A percentile compares a stretch with the other conserved stretches of the same genome.
Conservation (phyloP, 1,140 invertebrate genomes). For the Drosophila athabasca region DNA sequence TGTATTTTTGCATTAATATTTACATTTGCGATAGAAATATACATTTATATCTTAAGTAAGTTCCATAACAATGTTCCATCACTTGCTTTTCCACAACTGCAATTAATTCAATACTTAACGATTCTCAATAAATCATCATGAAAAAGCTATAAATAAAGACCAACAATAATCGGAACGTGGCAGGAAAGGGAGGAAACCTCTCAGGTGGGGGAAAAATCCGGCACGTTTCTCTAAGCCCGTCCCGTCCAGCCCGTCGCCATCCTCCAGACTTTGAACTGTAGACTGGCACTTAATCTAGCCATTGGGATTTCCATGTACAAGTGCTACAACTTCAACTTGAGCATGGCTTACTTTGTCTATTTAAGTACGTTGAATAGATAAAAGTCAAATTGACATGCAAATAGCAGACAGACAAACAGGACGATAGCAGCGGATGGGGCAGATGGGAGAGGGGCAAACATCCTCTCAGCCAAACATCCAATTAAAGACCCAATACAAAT, state of each 20-base stretch:
- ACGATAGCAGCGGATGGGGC: background rate
- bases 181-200: background rate
- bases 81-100: background rate
- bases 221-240: constrained; percentile 23
- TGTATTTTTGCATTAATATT: too few relatives aligned
- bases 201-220: constrained; percentile 1
- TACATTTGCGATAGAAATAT: too few relatives aligned
- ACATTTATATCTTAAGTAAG: too few relatives aligned
- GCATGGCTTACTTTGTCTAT: constrained; percentile 66
- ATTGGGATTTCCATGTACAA: constrained; percentile 65
- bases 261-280: background rate
- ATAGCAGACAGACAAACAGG: constrained; percentile 54
- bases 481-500: constrained; percentile 75
- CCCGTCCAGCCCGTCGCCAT: background rate
- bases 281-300: constrained; percentile 62
- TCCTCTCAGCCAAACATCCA: constrained; percentile 65
- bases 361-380: constrained; percentile 69
- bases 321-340: constrained; percentile 56
- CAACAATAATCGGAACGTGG: constrained; percentile 23
- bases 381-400: constrained; percentile 81
- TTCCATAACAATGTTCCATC: too few relatives aligned
- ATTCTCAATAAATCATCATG: constrained; percentile 20
- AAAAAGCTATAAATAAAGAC: constrained; percentile 34
- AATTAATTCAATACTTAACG: constrained; percentile 28
- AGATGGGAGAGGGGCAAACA: constrained; percentile 17